Evolutionary conservation across 2,797 vertebrate genomes (phyloP), one percentile per base, ranked within the genome.

Genomic region (Leptatherina wallacei): DNA sequence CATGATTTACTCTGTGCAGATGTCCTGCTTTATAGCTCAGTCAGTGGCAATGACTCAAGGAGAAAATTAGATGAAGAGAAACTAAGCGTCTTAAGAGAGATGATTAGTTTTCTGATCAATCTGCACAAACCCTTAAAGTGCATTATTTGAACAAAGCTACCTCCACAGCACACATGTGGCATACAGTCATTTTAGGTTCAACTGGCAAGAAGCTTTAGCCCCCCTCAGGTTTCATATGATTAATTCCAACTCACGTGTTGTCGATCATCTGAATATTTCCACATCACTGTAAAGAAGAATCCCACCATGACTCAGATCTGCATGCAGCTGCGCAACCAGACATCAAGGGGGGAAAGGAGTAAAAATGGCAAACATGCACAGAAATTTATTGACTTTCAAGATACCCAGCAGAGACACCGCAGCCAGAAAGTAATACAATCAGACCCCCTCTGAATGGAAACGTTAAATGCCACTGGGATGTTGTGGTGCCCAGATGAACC

Each of bases 181-280:
- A 78, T n/a, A 2, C 61, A 20, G 66, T 55, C 38, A 6, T 49
- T 75, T 70, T 27, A 35, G 56, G 77, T 77, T 66, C 82, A 89
- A 84, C 54, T 84, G 86, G 82, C 79, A 51, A 40, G 29, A 67
- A 49, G 57, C 11, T 42, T 40, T 77, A 47, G 73, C 33, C 63
- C 76, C 86, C 76, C 85, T 79, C 76, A 82, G 75, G 80, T 76
- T 56, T 85, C 69, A 69, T 72, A n/a, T 85, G 77, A 90, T 83
- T 88, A 66, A 87, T 73, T 84, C 71, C 77, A 38, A 74, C 80
- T 85, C 89, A 90, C 90, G 84, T 90, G 90, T 78, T 88, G 71
- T 69, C 85, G 80, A 87, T 91, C 82, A 85, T 83, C 74, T 62
- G 81, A 71, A 88, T 88, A 81, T 86, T 90, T 88, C 86, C 84